Base-by-base conservation (phyloP, 1,140 invertebrate genomes). In the Anadara kagoshimensis region DNA sequence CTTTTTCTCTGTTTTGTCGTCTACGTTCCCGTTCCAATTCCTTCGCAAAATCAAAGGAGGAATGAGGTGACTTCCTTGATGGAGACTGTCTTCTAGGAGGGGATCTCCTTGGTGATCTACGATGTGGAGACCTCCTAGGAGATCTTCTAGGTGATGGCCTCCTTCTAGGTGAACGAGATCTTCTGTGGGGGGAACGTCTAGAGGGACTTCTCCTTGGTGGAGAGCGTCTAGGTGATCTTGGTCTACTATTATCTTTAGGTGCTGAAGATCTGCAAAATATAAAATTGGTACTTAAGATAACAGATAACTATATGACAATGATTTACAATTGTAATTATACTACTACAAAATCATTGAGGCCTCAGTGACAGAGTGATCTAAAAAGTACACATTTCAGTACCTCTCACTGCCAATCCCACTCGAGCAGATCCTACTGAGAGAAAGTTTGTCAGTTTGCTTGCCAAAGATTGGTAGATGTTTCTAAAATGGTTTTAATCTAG, bases 21-120 rank as follows among this genome's bases (percentile, higher is more conserved):
- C 84, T 80, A n/a, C 75, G 69, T 64, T 87, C 85, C 56, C 79
- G 73, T 53, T 83, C 82, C 29, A 87, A 59, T 20, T 87, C 84
- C 47, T 78, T 67, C 14, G 82, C 74, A 73, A 85, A 87, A 68
- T 85, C 83, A 76, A 76, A 73, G 1, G 58, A 45, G 11, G n/a
- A 47, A 16, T 24, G 26, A 20, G 29, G 58, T 24, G 53, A 62
- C 1, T 44, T 44, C 41, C 61, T 62, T 43, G 47, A 45, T 20
- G 72, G 69, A 43, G 59, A 63, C 11, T 43, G 43, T 56, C 69
- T 53, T 26, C 64, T 67, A 5, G 70, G 70, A 22, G 62, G 68
- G 10, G 63, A 63, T 47, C 68, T 29, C 14, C 54, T 63, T 44
- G 73, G 70, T 26, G 62, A n/a, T 12, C 66, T 44, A 45, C 58